A percentile compares a stretch with the other conserved stretches of the same genome.
Evolutionary conservation across 2,797 vertebrate species (phyloP).

Genomic region (Chelidonichthys spinosus): DNA sequence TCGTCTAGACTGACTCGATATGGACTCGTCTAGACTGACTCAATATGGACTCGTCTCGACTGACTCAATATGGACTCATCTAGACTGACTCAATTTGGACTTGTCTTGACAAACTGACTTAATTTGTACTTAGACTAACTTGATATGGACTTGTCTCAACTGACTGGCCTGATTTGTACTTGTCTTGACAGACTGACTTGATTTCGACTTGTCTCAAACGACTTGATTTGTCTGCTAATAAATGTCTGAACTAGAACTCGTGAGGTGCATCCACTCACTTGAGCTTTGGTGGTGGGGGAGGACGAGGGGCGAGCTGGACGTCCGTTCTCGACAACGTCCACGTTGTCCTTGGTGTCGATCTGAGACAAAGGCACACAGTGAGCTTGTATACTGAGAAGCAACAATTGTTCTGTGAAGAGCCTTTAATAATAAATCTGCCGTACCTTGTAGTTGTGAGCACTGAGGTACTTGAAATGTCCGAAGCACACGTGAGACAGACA

Average conservation of each 20-base stretch:
- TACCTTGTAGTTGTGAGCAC: constrained; percentile 97
- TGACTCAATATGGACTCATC: too few species aligned
- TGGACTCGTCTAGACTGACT: too few species aligned
- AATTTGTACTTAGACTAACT: too few species aligned
- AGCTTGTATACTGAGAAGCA: background rate
- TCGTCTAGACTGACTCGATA: too few species aligned
- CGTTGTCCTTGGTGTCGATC: constrained; percentile 77
- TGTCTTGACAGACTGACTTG: too few species aligned
- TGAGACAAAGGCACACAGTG: constrained; percentile 30
- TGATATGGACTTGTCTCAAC: too few species aligned
- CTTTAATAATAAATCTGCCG: fast-evolving
- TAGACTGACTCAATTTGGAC: too few species aligned
- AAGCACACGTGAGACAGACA: constrained; percentile 98
- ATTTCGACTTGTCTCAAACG: too few species aligned
- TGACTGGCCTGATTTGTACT: too few species aligned
- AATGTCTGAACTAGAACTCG: background rate
- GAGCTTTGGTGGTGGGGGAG: constrained; percentile 70
- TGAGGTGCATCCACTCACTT: constrained; percentile 48
- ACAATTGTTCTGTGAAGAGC: background rate
- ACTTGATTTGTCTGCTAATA: too few species aligned
- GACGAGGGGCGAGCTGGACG: constrained; percentile 69
- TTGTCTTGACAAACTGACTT: too few species aligned
- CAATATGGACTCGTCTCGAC: too few species aligned
- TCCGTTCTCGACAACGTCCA: constrained; percentile 72
- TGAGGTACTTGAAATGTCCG: constrained; percentile 99